These are phyloP conservation scores for Aromia moschata DNA, from an alignment of 2,888 invertebrate genomes.

Conservation along the genomic window DNA sequence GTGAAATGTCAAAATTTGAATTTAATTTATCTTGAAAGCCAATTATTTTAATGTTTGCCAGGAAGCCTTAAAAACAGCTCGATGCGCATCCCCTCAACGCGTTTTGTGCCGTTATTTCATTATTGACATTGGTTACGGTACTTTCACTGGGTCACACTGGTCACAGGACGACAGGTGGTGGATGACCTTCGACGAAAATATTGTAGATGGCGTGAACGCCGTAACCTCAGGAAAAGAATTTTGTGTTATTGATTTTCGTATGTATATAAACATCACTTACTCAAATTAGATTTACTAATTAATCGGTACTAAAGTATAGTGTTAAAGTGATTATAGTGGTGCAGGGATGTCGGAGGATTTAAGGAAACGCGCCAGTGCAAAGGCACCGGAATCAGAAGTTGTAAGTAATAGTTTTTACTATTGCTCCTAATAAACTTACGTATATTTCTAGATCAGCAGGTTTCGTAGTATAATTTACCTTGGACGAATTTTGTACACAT, in stretches of 20 bases:
- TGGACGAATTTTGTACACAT: too few species aligned
- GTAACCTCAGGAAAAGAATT: slow-evolving; percentile 27
- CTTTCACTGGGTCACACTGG: not conserved
- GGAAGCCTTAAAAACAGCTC: too few species aligned
- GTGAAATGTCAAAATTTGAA: too few species aligned
- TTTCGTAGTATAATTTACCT: too few species aligned
- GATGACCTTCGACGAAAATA: slow-evolving; percentile 12
- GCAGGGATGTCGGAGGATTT: slow-evolving; percentile 34
- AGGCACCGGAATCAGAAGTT: slow-evolving; percentile 29
- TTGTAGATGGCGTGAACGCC: slow-evolving; percentile 37
- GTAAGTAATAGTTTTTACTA: slow-evolving; percentile 30
- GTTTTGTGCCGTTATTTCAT: too few species aligned
- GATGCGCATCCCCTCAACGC: too few species aligned
- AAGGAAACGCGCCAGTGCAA: slow-evolving; percentile 27
- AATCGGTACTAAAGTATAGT: slow-evolving; percentile 8
- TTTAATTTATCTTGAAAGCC: too few species aligned
- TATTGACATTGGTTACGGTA: too few species aligned
- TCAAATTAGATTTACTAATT: slow-evolving; percentile 34
- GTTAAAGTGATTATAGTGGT: not conserved
- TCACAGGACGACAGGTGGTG: not conserved
- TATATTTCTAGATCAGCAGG: not conserved
- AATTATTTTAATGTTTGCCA: too few species aligned
- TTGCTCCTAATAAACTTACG: too few species aligned
- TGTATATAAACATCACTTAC: slow-evolving; percentile 30
- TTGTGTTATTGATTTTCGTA: slow-evolving; percentile 41